phyloP scores from a whole-genome alignment of 2,797 vertebrate species.

The Molossus alvarezi region DNA sequence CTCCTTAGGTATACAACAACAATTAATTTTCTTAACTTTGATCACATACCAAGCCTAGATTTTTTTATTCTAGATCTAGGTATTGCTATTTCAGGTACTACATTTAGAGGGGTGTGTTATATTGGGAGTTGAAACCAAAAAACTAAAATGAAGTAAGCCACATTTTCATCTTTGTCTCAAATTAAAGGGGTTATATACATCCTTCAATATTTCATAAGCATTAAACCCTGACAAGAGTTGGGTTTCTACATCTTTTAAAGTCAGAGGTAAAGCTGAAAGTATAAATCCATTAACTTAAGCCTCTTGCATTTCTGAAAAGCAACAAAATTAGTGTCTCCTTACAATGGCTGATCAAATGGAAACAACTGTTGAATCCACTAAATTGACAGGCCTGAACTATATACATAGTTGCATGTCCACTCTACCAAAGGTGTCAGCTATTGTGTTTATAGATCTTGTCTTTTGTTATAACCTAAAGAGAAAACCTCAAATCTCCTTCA shows the following conservation, averaged over 20 bases:
- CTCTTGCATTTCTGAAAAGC: constrained; percentile 6
- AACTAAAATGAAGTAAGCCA: background rate
- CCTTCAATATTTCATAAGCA: background rate
- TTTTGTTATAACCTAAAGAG: background rate
- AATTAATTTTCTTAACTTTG: background rate
- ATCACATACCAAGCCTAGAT: background rate
- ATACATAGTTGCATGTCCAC: background rate
- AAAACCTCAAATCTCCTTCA: background rate
- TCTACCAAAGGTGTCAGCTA: background rate
- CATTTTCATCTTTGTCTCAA: background rate
- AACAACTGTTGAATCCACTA: background rate
- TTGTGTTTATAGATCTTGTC: background rate
- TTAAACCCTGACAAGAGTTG: background rate
- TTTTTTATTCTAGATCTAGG: background rate
- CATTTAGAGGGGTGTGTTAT: background rate
- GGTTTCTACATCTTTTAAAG: background rate
- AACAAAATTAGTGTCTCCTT: background rate
- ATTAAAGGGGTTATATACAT: background rate
- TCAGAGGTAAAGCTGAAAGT: background rate
- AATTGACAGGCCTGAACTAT: background rate
- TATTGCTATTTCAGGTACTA: background rate
- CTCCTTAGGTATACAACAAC: background rate
- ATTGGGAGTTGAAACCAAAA: background rate
- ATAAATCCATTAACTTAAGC: background rate
- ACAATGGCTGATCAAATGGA: background rate